Percentiles rank a stretch among this genome's conserved stretches.
phyloP scores from a whole-genome alignment of 2,888 invertebrate species.

The Agonopterix heracliana region DNA sequence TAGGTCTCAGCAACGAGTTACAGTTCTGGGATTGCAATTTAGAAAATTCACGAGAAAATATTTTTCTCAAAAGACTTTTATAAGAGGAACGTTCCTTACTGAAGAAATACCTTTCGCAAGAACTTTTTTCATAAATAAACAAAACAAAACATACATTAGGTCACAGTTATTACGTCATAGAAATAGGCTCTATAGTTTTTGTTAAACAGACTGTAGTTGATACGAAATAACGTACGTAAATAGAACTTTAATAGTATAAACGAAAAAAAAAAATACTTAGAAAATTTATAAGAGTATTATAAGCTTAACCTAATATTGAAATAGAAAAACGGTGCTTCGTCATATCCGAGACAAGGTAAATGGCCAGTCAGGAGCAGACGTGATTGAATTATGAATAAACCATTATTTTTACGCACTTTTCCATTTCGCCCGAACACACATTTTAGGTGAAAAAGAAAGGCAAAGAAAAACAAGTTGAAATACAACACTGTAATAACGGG shows the following conservation, averaged over 20 bases:
- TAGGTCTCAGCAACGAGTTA: background rate
- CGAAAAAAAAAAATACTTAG: too few species aligned
- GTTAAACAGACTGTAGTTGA: too few species aligned
- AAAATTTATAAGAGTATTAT: too few species aligned
- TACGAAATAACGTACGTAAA: too few species aligned
- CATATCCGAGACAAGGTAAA: conserved; percentile 13
- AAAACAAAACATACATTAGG: too few species aligned
- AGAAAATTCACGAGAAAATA: background rate
- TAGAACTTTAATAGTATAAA: too few species aligned
- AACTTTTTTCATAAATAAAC: too few species aligned
- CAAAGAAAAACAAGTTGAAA: background rate
- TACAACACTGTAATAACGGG: background rate
- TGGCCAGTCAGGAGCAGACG: conserved; percentile 9
- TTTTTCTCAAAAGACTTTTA: too few species aligned
- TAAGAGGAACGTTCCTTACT: too few species aligned
- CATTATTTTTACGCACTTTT: conserved; percentile 8
- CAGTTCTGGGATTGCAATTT: background rate
- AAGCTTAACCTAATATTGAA: conserved; percentile 5
- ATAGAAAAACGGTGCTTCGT: conserved; percentile 12
- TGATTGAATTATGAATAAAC: conserved; percentile 17
- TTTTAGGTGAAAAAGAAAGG: background rate
- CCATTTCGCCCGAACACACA: background rate
- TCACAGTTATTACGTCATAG: too few species aligned
- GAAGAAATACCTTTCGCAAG: too few species aligned
- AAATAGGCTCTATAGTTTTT: too few species aligned